These are phyloP conservation scores for Fopius arisanus DNA, from an alignment of 1,140 invertebrate genomes.

Conservation along the genomic window DNA sequence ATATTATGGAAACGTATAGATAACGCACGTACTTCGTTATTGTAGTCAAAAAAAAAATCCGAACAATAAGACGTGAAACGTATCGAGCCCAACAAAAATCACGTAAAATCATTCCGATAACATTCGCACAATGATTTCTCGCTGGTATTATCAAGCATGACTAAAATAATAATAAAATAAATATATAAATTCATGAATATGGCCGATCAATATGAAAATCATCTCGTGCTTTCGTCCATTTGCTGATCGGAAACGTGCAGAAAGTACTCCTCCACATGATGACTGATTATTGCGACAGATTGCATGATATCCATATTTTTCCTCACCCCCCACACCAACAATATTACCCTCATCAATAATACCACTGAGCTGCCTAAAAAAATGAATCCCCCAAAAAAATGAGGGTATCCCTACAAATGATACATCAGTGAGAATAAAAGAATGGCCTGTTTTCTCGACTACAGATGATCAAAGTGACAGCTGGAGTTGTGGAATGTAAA, in stretches of 20 bases:
- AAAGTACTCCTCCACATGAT: constrained; percentile 20
- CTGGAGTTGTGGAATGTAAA: constrained; percentile 16
- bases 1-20: too few species aligned
- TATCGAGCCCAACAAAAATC: too few species aligned
- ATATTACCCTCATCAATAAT: neutral
- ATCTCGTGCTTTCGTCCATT: neutral
- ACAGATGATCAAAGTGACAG: constrained; percentile 25
- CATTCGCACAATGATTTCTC: too few species aligned
- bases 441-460: neutral
- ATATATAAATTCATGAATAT: neutral
- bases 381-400: neutral
- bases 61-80: too few species aligned
- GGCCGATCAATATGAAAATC: neutral
- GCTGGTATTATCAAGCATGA: too few species aligned
- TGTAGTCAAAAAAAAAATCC: too few species aligned
- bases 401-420: constrained; percentile 15
- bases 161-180: too few species aligned
- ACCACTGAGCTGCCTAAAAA: neutral
- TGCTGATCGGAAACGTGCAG: neutral
- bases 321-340: neutral
- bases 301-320: constrained; percentile 20
- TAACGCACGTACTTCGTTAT: too few species aligned
- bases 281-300: constrained; percentile 10
- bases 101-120: too few species aligned
- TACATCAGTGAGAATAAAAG: neutral